These are phyloP conservation scores for Malacosoma neustria DNA, from an alignment of 2,888 invertebrate genomes.

Conservation along the genomic window DNA sequence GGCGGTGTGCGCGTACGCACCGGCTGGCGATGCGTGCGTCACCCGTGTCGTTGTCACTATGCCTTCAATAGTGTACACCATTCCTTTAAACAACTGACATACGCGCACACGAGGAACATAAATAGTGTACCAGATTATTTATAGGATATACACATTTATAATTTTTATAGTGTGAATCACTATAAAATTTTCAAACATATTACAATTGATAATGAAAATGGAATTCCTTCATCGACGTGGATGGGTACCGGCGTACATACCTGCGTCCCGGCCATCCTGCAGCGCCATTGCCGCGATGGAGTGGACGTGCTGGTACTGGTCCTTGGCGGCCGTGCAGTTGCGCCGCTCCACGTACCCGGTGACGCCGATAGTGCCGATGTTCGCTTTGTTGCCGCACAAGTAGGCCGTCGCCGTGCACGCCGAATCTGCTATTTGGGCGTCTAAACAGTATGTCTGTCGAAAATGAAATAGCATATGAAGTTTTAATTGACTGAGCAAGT, in stretches of 20 bases:
- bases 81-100: too few species aligned
- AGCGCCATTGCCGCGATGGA: slow-evolving; percentile 82
- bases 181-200: background rate
- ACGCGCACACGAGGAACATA: too few species aligned
- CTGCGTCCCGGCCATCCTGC: slow-evolving; percentile 45
- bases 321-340: slow-evolving; percentile 73
- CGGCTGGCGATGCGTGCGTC: slow-evolving; percentile 86
- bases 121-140: too few species aligned
- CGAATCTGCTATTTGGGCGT: slow-evolving; percentile 81
- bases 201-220: background rate
- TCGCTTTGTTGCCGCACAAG: slow-evolving; percentile 79
- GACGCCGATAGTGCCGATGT: slow-evolving; percentile 79
- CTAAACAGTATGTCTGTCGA: slow-evolving; percentile 70
- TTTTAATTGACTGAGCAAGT: too few species aligned
- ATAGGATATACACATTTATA: too few species aligned
- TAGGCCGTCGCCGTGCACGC: slow-evolving; percentile 82
- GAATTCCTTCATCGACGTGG: background rate
- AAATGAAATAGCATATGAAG: too few species aligned
- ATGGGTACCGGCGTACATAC: slow-evolving; percentile 19
- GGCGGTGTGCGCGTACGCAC: slow-evolving; percentile 79
- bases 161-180: too few species aligned
- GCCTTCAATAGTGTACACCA: slow-evolving; percentile 43
- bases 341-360: slow-evolving; percentile 73
- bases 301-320: slow-evolving; percentile 63
- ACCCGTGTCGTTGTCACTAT: slow-evolving; percentile 86